These are phyloP conservation scores for Galleria mellonella DNA, from an alignment of 1,140 invertebrate genomes.

Conservation along the genomic window DNA sequence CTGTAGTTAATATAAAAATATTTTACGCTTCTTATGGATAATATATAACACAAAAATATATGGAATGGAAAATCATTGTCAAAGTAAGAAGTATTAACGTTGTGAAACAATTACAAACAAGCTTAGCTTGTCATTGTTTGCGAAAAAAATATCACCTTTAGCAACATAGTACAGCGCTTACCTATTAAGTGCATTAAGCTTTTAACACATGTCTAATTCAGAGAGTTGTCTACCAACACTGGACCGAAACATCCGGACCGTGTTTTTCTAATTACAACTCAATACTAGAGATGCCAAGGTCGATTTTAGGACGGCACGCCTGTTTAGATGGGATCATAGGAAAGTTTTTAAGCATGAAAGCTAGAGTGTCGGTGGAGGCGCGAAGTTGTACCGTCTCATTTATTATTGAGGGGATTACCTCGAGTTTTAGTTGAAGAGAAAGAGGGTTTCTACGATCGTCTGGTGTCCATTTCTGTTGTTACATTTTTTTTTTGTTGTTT, in stretches of 20 bases:
- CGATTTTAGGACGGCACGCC: conserved; percentile 10
- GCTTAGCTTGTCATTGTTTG: background rate
- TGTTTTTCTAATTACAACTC: conserved; percentile 14
- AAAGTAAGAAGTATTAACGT: too few relatives aligned
- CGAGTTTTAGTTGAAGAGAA: background rate
- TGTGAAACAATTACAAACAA: too few relatives aligned
- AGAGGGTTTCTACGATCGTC: conserved; percentile 4
- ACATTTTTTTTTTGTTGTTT: background rate
- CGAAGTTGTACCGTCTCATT: conserved; percentile 62
- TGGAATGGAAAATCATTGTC: too few relatives aligned
- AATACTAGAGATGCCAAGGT: conserved; percentile 19
- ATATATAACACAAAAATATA: too few relatives aligned
- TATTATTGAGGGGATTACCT: conserved; percentile 60
- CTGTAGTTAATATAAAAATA: too few relatives aligned
- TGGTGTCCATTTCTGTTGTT: conserved; percentile 2
- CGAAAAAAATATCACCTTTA: conserved; percentile 10
- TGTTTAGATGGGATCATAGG: conserved; percentile 35
- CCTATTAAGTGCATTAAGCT: conserved; percentile 60
- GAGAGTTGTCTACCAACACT: conserved; percentile 13
- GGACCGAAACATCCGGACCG: conserved; percentile 23
- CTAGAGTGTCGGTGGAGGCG: conserved; percentile 50
- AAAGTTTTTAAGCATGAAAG: conserved; percentile 49
- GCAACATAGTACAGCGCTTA: conserved; percentile 22
- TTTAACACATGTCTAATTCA: conserved; percentile 69
- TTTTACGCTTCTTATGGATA: too few relatives aligned